A percentile compares a stretch with the other conserved stretches of the same genome.
phyloP scores from a whole-genome alignment of 2,113 vertebrate genomes.

The Saccopteryx bilineata region DNA sequence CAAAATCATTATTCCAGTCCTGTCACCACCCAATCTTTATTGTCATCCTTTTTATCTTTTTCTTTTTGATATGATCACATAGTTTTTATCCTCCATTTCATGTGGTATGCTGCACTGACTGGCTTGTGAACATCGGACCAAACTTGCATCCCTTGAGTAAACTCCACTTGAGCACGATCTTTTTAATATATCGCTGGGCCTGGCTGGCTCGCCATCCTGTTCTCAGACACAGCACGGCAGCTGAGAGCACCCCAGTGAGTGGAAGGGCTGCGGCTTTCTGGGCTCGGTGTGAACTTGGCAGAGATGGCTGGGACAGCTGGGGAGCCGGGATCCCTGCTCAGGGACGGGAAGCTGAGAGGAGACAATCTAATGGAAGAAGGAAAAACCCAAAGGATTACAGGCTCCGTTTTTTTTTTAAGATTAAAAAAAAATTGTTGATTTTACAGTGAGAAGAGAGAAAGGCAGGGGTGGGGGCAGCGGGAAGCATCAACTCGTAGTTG shows the following conservation, averaged over 20 bases:
- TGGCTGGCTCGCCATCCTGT: not conserved
- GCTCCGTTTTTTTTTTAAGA: not conserved
- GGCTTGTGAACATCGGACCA: too few species aligned
- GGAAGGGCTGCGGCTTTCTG: slow-evolving; percentile 2
- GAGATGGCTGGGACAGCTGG: slow-evolving; percentile 64
- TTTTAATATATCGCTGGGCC: too few species aligned
- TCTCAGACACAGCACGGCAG: not conserved
- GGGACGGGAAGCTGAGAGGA: slow-evolving; percentile 47
- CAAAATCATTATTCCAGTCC: rapidly evolving
- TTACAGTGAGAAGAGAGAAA: too few species aligned
- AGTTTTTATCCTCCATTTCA: too few species aligned
- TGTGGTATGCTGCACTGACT: too few species aligned
- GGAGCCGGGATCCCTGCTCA: slow-evolving; percentile 35
- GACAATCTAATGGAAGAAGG: not conserved
- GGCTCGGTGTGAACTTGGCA: not conserved
- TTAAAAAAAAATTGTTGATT: too few species aligned
- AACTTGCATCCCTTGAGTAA: too few species aligned
- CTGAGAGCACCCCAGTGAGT: not conserved
- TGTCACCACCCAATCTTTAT: not conserved
- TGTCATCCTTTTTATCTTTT: not conserved
- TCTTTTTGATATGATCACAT: too few species aligned
- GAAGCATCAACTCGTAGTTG: too few species aligned
- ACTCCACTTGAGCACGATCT: too few species aligned
- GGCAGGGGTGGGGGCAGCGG: too few species aligned
- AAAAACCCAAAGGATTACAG: slow-evolving; percentile 64